Conservation (phyloP, 2,113 vertebrate species). For the Trematomus loennbergii region DNA sequence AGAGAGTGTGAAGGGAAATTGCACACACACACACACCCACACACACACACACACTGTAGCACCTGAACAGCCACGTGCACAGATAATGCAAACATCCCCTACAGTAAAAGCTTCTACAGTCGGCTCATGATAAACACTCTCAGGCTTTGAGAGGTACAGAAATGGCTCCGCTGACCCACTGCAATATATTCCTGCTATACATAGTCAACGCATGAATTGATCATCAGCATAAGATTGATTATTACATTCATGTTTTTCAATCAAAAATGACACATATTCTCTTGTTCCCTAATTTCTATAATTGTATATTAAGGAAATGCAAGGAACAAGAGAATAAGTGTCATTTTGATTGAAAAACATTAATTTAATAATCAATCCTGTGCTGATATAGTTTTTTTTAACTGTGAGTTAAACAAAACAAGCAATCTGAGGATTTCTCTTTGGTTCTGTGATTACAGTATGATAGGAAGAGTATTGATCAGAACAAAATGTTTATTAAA, state of each 20-base stretch:
- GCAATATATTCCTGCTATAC: background rate
- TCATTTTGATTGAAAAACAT: too few relatives aligned
- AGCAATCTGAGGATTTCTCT: background rate
- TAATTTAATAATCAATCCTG: too few relatives aligned
- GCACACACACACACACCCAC: constrained; percentile 21
- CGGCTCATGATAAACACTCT: constrained; percentile 7
- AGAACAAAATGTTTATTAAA: background rate
- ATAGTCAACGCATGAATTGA: background rate
- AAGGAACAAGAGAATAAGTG: too few relatives aligned
- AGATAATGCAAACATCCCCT: constrained; percentile 17
- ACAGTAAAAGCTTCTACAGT: background rate
- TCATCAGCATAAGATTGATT: background rate
- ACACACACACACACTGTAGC: constrained; percentile 26
- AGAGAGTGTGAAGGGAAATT: constrained; percentile 12
- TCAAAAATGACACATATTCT: background rate
- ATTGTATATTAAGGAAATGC: background rate
- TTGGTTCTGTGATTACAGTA: too few relatives aligned
- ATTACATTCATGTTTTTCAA: background rate
- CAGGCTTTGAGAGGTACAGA: background rate
- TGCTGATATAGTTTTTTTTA: background rate
- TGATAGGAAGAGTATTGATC: background rate
- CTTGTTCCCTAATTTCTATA: background rate
- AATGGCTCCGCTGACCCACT: constrained; percentile 2
- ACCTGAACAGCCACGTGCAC: constrained; percentile 24
- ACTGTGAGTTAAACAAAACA: background rate